Evolutionary conservation across 2,113 vertebrate genomes (phyloP), one percentile per base, ranked within the genome.

Genomic region (Sprattus sprattus): DNA sequence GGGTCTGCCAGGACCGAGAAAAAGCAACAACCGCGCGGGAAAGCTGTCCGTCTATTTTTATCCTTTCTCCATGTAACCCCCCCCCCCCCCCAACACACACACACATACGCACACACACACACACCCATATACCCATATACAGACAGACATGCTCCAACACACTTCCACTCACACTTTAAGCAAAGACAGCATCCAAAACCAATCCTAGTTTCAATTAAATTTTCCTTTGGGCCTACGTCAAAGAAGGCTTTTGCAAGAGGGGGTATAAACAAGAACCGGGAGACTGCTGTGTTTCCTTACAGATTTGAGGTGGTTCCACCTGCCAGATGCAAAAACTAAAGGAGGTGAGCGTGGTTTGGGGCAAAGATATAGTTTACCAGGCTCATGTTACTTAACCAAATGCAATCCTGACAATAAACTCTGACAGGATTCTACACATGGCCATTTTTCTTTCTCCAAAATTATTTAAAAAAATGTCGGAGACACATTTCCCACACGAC

Each of bases 1-100:
- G 90, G 88, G 90, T 89, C 89, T 90, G 89, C 88, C 91, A 91
- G 88, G 87, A 85, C 86, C 82, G 85, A 83, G 88, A 88, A 89
- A 89, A 89, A 88, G 85, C 88, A 89, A 90, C 87, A 89, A 89
- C 89, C 25, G 86, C 87, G 71, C 86, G 50, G 89, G 81, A 89
- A 86, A 88, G 83, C 85, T 49, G 88, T 87, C 75, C 25, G 84
- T 86, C 90, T 90, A 92, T 92, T 92, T 92, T 90, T 91, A 91
- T 86, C 85, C 85, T 83, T 88, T 91, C 85, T 85, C 80, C 78
- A 85, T 82, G 82, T 86, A 87, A 67, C 49, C 86, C 25, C 52
- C 81, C 49, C 39, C 28, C 39, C 71, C 39, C 71, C 16, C 8
- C 32, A 25, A 71, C n/a, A 71, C 25, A 71, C n/a, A 71, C 64